These are phyloP conservation scores for Yoshiicerus persimilis DNA, from an alignment of 1,140 invertebrate genomes.

Conservation along the genomic window DNA sequence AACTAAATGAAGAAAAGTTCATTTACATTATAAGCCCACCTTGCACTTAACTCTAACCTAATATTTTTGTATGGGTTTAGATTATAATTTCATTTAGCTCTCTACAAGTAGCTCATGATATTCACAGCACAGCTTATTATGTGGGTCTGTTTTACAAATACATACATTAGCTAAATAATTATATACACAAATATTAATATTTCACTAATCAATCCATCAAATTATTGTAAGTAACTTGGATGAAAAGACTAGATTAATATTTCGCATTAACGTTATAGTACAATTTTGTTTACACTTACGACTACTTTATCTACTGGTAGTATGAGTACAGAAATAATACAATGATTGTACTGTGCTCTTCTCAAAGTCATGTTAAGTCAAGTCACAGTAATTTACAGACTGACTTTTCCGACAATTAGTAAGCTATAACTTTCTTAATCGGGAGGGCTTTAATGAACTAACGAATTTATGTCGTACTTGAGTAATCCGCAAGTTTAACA, in stretches of 20 bases:
- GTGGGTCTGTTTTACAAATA: background rate
- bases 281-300: background rate
- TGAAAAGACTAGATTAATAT: background rate
- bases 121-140: constrained; percentile 3
- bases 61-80: background rate
- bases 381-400: background rate
- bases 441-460: background rate
- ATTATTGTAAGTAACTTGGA: too few species aligned
- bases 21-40: background rate
- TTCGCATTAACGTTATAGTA: background rate
- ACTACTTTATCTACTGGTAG: background rate
- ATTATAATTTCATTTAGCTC: background rate
- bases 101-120: constrained; percentile 10
- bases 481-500: background rate
- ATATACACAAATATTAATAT: background rate
- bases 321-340: background rate
- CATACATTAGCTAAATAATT: background rate
- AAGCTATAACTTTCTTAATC: background rate
- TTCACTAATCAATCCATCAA: background rate
- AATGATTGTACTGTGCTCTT: constrained; percentile 16
- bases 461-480: background rate
- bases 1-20: too few species aligned
- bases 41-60: background rate
- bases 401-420: background rate
- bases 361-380: background rate